phyloP scores from a whole-genome alignment of 2,888 invertebrate genomes.

The Unio delphinus region DNA sequence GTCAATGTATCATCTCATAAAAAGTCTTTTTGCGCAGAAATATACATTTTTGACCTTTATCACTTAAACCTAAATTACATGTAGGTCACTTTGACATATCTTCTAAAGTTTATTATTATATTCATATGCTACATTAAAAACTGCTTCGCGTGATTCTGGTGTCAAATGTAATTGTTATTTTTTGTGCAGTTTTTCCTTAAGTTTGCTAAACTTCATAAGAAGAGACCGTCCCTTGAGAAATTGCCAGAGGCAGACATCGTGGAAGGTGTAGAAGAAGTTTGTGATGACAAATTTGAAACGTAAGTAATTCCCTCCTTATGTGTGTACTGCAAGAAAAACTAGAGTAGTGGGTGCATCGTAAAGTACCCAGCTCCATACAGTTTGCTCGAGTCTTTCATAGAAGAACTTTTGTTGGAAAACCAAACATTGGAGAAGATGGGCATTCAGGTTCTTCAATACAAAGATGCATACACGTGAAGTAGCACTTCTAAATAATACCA shows the following conservation, averaged over 20 bases:
- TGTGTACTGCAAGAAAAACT: not conserved
- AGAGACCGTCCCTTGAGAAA: slow-evolving; percentile 38
- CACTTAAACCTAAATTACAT: not conserved
- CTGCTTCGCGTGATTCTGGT: no score
- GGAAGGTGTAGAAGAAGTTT: slow-evolving; percentile 53
- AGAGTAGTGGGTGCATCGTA: no score
- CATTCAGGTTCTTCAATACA: no score
- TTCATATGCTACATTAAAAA: slow-evolving; percentile 1
- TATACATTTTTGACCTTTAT: no score
- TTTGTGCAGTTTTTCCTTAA: slow-evolving; percentile 34
- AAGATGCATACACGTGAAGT: no score
- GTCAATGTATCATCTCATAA: no score
- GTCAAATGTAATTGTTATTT: no score
- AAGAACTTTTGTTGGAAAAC: no score
- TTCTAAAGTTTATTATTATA: not conserved
- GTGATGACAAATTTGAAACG: slow-evolving; percentile 44
- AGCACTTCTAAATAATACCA: no score
- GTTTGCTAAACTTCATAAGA: slow-evolving; percentile 38
- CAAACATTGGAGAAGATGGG: no score
- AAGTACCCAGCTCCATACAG: no score
- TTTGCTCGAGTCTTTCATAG: not conserved
- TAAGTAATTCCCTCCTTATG: slow-evolving; percentile 18
- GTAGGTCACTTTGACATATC: not conserved
- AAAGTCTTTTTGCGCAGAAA: no score
- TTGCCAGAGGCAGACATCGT: slow-evolving; percentile 60